Evolutionary conservation across 2,888 invertebrate genomes (phyloP).

Genomic region (Spodoptera exigua): DNA sequence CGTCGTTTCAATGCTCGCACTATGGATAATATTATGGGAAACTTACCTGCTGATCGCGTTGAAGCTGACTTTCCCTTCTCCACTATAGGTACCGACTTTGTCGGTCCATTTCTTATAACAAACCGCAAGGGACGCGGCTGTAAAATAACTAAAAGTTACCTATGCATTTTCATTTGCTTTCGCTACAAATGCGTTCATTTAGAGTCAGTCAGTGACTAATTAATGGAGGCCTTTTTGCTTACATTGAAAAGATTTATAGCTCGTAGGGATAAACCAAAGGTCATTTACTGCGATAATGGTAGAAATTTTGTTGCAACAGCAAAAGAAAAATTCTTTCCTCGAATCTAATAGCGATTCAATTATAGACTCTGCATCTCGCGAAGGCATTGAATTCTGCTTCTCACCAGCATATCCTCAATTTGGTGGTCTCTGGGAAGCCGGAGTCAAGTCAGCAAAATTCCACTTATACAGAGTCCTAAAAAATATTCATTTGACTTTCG

Average conservation of each 20-base stretch:
- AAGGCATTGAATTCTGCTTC: conserved; percentile 33
- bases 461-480: conserved; percentile 6
- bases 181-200: conserved; percentile 5
- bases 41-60: neutral
- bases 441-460: too few relatives aligned
- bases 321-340: neutral
- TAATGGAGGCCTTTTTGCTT: conserved; percentile 3
- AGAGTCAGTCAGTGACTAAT: conserved; percentile 6
- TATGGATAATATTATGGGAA: conserved; percentile 1
- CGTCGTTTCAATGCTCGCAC: neutral
- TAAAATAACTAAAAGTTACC: conserved; percentile 4
- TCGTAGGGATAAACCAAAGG: too few relatives aligned
- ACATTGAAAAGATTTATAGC: conserved; percentile 7
- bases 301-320: conserved; percentile 10
- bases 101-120: conserved; percentile 1
- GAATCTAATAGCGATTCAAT: too few relatives aligned
- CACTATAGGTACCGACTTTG: neutral
- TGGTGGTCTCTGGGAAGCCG: too few relatives aligned
- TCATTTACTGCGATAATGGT: conserved; percentile 12
- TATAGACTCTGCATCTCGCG: conserved; percentile 20
- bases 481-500: conserved; percentile 6
- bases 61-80: neutral
- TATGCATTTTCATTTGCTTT: conserved; percentile 5
- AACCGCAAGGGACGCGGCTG: too few relatives aligned
- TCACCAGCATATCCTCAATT: conserved; percentile 38